A percentile compares a stretch with the other conserved stretches of the same genome.
phyloP scores from a whole-genome alignment of 2,888 invertebrate genomes.

The Theretra japonica region DNA sequence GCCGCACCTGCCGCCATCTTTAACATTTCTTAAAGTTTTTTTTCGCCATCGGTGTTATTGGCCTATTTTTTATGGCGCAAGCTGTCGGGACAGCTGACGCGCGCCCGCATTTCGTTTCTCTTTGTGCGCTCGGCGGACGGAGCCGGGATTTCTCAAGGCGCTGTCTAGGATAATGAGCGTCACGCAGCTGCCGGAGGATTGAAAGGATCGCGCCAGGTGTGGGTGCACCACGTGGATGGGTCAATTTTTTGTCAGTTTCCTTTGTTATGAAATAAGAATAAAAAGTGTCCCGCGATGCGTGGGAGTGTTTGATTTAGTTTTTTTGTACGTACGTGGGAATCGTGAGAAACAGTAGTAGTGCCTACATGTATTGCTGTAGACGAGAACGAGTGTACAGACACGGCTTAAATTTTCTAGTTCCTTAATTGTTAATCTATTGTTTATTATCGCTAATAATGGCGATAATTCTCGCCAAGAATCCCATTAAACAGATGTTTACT shows the following conservation, averaged over 20 bases:
- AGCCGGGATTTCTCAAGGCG: constrained; percentile 57
- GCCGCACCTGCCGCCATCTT: constrained; percentile 80
- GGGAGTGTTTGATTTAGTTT: constrained; percentile 31
- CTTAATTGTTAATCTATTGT: too few species aligned
- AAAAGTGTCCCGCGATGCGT: constrained; percentile 34
- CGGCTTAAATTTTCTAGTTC: too few species aligned
- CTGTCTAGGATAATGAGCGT: constrained; percentile 67
- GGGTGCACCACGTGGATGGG: constrained; percentile 66
- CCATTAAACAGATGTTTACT: background rate
- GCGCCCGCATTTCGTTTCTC: constrained; percentile 41
- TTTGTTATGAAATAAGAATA: constrained; percentile 38
- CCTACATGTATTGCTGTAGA: too few species aligned
- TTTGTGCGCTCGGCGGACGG: constrained; percentile 43
- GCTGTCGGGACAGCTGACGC: constrained; percentile 79
- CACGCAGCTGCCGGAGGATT: constrained; percentile 63
- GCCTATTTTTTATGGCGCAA: constrained; percentile 84
- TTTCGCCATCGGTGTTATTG: constrained; percentile 82
- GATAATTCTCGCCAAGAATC: too few species aligned
- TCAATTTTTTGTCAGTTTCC: constrained; percentile 41
- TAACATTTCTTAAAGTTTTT: constrained; percentile 79
- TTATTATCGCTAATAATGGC: too few species aligned
- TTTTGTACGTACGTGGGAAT: constrained; percentile 28
- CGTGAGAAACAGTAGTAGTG: background rate
- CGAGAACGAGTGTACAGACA: too few species aligned
- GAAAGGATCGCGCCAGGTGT: constrained; percentile 69